Evolutionary conservation across 2,888 invertebrate species (phyloP).

Genomic region (Chloromyia formosa): DNA sequence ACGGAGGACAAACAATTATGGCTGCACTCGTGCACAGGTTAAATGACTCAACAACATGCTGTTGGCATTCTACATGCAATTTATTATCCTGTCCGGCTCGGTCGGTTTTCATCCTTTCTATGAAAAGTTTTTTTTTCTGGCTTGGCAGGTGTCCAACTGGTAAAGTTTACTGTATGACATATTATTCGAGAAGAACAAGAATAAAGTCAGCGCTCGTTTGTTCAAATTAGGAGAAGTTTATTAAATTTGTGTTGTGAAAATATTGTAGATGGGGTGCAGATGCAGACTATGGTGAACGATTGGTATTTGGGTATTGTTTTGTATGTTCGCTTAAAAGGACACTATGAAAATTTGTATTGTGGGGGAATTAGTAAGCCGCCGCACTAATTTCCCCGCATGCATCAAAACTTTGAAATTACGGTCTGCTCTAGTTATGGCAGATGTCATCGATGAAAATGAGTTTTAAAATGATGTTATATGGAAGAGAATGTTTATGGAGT

Average conservation of each 20-base stretch:
- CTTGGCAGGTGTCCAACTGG: slow-evolving; percentile 29
- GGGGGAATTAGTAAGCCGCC: too few relatives aligned
- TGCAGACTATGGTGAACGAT: too few relatives aligned
- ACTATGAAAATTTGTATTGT: too few relatives aligned
- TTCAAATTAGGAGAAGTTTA: slow-evolving; percentile 1
- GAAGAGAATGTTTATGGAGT: too few relatives aligned
- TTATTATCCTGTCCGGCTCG: slow-evolving; percentile 27
- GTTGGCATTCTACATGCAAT: slow-evolving; percentile 28
- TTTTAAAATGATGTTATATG: too few relatives aligned
- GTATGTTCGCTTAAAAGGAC: too few relatives aligned
- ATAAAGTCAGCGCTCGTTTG: not conserved
- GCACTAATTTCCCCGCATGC: too few relatives aligned
- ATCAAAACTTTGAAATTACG: too few relatives aligned
- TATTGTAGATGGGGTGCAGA: not conserved
- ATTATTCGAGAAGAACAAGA: not conserved
- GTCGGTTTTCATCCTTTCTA: slow-evolving; percentile 3
- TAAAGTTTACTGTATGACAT: slow-evolving; percentile 13
- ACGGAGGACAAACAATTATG: slow-evolving; percentile 35
- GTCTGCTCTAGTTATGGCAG: too few relatives aligned
- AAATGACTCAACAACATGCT: slow-evolving; percentile 30
- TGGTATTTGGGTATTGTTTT: too few relatives aligned
- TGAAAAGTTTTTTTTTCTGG: slow-evolving; percentile 6
- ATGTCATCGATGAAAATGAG: too few relatives aligned
- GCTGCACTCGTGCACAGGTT: slow-evolving; percentile 25
- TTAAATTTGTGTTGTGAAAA: slow-evolving; percentile 6